These are phyloP conservation scores for Chlorocebus sabaeus DNA, from an alignment of 2,113 vertebrate genomes.

Conservation along the genomic window DNA sequence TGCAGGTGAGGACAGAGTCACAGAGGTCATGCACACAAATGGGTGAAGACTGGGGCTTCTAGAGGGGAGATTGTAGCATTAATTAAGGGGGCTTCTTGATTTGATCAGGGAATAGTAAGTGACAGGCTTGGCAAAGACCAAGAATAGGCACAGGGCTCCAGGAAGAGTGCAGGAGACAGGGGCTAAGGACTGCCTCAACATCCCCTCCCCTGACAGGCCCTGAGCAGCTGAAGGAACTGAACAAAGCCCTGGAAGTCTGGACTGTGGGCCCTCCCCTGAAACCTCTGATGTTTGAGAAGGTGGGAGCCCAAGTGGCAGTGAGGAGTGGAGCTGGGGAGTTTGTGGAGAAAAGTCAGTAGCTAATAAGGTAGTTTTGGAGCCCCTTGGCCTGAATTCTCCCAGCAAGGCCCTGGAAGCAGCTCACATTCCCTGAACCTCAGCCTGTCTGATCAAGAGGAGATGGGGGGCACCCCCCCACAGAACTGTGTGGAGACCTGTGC, in stretches of 20 bases:
- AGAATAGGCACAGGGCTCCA: background rate
- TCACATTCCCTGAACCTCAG: background rate
- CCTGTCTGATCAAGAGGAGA: background rate
- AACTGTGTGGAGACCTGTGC: background rate
- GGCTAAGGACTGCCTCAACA: background rate
- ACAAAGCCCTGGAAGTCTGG: conserved; percentile 25
- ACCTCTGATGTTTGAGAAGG: conserved; percentile 92
- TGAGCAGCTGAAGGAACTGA: background rate
- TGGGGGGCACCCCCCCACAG: background rate
- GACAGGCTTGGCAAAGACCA: background rate
- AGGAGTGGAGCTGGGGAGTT: background rate
- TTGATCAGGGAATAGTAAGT: background rate
- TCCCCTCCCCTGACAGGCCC: background rate
- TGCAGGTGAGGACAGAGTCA: background rate
- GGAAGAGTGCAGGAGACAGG: background rate
- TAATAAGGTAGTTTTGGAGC: background rate
- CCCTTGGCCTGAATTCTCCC: background rate
- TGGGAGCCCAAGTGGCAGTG: conserved; percentile 43
- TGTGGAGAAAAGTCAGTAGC: background rate
- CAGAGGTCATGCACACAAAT: accelerated
- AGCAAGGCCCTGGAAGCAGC: background rate
- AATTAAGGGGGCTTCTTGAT: background rate
- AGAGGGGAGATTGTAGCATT: background rate
- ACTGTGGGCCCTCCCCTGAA: conserved; percentile 72
- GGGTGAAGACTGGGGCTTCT: background rate